Conservation (phyloP, 2,888 invertebrate genomes). For the Caenorhabditis virilis region DNA sequence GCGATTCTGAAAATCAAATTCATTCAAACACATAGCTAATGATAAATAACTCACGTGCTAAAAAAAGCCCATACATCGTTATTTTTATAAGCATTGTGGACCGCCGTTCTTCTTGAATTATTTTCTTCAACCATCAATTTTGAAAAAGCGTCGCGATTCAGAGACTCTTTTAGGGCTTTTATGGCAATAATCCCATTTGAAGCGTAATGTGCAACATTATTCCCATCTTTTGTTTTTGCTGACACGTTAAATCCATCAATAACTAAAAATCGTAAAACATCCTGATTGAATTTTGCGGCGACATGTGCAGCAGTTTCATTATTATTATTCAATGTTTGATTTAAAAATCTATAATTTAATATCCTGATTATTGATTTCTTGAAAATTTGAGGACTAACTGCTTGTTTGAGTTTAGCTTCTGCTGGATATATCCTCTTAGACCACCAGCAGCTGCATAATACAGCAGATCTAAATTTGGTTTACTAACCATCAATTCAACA, state of each 20-base stretch:
- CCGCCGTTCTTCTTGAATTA: not conserved
- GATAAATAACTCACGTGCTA: no score
- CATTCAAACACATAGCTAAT: no score
- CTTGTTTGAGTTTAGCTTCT: not conserved
- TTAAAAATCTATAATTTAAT: not conserved
- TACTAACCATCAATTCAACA: not conserved
- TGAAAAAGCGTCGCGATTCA: not conserved
- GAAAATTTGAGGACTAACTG: no score
- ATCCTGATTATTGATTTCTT: no score
- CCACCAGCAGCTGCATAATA: conserved; percentile 2
- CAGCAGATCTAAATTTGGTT: not conserved
- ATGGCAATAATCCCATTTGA: not conserved
- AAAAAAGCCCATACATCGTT: no score
- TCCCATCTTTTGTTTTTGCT: not conserved
- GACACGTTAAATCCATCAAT: not conserved
- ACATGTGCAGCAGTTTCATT: conserved; percentile 3
- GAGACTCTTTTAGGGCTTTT: not conserved
- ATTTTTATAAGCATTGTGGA: no score
- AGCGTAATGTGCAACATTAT: conserved; percentile 7
- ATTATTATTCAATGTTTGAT: not conserved
- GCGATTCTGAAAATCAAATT: no score
- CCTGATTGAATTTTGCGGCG: conserved; percentile 4
- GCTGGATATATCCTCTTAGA: not conserved
- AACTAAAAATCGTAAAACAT: not conserved
- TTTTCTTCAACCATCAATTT: not conserved